Conservation (phyloP, 2,797 vertebrate species). For the Scarus forsteni region DNA sequence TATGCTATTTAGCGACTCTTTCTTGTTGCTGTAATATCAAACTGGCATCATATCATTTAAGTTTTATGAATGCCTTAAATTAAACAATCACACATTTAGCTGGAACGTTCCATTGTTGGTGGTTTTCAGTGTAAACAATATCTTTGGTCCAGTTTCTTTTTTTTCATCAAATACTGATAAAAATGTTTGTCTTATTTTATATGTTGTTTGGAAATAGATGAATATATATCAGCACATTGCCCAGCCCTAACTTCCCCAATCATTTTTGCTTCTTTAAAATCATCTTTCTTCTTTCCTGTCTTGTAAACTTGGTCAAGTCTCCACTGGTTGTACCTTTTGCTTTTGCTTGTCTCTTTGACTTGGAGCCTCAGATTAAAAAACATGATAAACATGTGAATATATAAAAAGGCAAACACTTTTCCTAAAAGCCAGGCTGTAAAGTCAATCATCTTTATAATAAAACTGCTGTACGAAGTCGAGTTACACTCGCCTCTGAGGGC, state of each 20-base stretch:
- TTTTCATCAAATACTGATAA: no score
- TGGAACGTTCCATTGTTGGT: no score
- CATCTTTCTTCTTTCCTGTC: conserved; percentile 18
- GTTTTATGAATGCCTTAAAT: no score
- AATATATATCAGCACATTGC: no score
- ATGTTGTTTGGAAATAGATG: no score
- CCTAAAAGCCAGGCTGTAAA: conserved; percentile 19
- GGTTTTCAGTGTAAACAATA: no score
- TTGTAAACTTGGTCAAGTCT: conserved; percentile 50
- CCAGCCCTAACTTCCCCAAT: background rate
- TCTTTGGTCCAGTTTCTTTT: no score
- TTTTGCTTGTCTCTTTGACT: conserved; percentile 43
- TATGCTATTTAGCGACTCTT: no score
- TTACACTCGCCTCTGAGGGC: background rate
- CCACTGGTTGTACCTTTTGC: conserved; percentile 54
- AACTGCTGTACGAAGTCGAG: conserved; percentile 30
- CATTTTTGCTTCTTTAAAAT: conserved; percentile 9
- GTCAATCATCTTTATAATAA: conserved; percentile 15
- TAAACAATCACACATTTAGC: no score
- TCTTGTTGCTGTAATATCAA: no score
- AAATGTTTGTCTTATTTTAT: no score
- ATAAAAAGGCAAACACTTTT: conserved; percentile 37
- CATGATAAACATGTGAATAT: conserved; percentile 29
- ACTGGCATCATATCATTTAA: no score
- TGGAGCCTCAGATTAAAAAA: conserved; percentile 20